Evolutionary conservation across 1,140 invertebrate genomes (phyloP), one percentile per base, ranked within the genome.

Genomic region (Drosophila carrolli): DNA sequence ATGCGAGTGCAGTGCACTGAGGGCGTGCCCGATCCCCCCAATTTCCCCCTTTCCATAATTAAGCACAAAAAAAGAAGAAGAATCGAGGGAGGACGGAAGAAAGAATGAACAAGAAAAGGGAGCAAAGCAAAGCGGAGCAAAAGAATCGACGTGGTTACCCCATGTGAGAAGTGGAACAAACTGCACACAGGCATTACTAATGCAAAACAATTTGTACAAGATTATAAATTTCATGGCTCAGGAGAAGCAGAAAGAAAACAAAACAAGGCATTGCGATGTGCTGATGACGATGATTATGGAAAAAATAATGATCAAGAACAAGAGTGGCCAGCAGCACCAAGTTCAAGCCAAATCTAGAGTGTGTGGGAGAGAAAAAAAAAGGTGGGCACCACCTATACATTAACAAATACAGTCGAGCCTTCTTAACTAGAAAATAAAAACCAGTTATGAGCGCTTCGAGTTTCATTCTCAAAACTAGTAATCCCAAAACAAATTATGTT

Each of bases 171-270:
- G 70, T 78, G 75, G 62, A 63, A 83, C 71, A 73, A 81, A 82
- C 61, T 60, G 75, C 80, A 70, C 79, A 66, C 65, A 83, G 75
- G 58, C 80, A 78, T 75, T 78, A 82, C 75, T 75, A 82, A 83
- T 82, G 63, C 63, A 75, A 83, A 83, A 83, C 70, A 83, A 78
- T 82, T 82, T 82, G 74, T 78, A 82, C 58, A 77, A 81, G 78
- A 82, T 82, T 82, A 74, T 78, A 74, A 82, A 82, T 82, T 82
- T 82, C 79, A 82, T 82, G 79, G 74, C 74, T 82, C 74, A 67
- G 63, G 59, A 58, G 65, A 68, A 61, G 58, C 63, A 47, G 32
- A 48, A 54, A 38, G 38, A 74, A 79, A 70, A 70, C 51, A 79
- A 56, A 70, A 58, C 77, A 61, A 55, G 44, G 57, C 44, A 58